Evolutionary conservation across 2,113 vertebrate genomes (phyloP).

Genomic region (Naja naja): DNA sequence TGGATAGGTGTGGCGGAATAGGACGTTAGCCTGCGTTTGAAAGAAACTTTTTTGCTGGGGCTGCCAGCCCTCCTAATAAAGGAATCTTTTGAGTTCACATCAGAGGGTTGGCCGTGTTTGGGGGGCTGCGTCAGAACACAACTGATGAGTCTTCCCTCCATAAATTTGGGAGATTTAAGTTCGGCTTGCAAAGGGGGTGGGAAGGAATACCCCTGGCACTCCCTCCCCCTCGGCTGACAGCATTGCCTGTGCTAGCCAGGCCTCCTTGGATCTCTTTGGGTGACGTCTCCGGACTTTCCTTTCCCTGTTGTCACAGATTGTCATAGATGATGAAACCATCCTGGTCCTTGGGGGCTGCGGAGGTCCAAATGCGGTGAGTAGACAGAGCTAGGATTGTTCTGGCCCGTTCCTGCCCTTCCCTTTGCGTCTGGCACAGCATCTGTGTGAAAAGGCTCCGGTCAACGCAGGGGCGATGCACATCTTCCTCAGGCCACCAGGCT

Average conservation of each 20-base stretch:
- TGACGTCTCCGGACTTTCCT: accelerated
- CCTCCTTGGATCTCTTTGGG: accelerated
- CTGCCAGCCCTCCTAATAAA: no score
- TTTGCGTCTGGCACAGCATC: not conserved
- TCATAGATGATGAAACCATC: conserved; percentile 89
- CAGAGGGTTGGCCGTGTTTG: no score
- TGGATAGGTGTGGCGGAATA: no score
- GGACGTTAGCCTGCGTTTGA: no score
- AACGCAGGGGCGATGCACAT: not conserved
- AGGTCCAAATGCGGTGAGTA: conserved; percentile 96
- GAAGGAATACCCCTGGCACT: not conserved
- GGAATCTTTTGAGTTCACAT: no score
- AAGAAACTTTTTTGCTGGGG: no score
- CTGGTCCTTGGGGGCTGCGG: conserved; percentile 95
- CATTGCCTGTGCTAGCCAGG: no score
- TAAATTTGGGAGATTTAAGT: no score
- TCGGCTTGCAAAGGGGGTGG: not conserved
- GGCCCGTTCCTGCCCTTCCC: not conserved
- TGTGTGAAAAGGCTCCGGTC: not conserved
- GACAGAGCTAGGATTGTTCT: accelerated
- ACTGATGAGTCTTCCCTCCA: not conserved
- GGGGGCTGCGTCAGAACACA: no score
- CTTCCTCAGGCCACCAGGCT: not conserved
- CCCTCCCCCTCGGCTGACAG: not conserved
- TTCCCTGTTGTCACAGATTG: conserved; percentile 75